phyloP scores from a whole-genome alignment of 2,888 invertebrate genomes.

The Thysanoteuthis rhombus region DNA sequence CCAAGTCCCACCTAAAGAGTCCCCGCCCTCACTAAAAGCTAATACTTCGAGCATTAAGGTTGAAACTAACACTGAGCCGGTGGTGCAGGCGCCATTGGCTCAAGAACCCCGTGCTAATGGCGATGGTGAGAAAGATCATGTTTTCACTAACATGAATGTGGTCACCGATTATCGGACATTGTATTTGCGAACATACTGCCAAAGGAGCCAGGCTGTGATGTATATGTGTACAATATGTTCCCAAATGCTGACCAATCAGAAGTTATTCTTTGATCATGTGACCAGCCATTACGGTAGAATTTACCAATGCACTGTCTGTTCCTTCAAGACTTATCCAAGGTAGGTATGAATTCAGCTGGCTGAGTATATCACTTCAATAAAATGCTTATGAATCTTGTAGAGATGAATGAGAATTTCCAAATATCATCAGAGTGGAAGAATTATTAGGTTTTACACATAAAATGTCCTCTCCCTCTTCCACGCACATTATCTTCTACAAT shows the following conservation, averaged over 20 bases:
- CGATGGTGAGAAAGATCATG: not conserved
- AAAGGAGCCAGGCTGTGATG: not conserved
- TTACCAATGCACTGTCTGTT: not conserved
- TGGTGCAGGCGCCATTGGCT: not conserved
- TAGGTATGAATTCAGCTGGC: not conserved
- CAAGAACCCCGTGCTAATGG: not conserved
- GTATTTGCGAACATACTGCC: not conserved
- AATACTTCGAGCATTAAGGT: not conserved
- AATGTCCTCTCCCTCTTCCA: too few species aligned
- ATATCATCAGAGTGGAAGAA: too few species aligned
- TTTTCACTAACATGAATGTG: not conserved
- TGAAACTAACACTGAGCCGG: not conserved
- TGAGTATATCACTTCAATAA: too few species aligned
- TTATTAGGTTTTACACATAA: too few species aligned
- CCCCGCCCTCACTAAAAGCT: not conserved
- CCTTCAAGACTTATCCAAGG: not conserved
- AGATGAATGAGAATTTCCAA: too few species aligned
- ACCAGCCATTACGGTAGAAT: not conserved
- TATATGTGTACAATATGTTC: conserved; percentile 1
- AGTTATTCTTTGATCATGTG: not conserved
- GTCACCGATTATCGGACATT: not conserved
- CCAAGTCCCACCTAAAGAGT: too few species aligned
- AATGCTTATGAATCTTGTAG: too few species aligned
- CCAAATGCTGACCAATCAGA: not conserved
- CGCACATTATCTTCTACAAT: too few species aligned